phyloP scores from a whole-genome alignment of 2,888 invertebrate species.

The Keiferia lycopersicella region DNA sequence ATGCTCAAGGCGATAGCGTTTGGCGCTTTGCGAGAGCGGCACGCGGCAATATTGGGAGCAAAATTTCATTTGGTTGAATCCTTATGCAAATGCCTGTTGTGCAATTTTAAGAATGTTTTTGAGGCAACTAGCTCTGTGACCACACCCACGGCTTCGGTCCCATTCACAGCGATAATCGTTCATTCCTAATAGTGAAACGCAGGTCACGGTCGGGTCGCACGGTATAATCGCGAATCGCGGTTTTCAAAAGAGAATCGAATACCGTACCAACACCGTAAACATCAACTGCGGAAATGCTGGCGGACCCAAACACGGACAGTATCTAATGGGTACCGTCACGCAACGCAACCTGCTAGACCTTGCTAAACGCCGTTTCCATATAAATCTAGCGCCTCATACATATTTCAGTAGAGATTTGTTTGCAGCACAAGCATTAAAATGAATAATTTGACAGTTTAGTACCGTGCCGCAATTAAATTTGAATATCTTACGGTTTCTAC shows the following conservation, averaged over 20 bases:
- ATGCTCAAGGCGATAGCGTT: constrained; percentile 37
- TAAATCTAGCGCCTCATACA: constrained; percentile 24
- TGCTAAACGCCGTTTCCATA: constrained; percentile 33
- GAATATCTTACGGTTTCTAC: constrained; percentile 16
- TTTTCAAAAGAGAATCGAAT: no score
- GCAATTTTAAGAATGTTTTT: no score
- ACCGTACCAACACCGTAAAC: background rate
- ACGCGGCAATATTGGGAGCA: no score
- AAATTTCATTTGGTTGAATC: no score
- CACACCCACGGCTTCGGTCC: no score
- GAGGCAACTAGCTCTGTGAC: no score
- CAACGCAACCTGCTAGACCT: constrained; percentile 40
- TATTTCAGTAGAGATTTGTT: constrained; percentile 24
- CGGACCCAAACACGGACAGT: constrained; percentile 49
- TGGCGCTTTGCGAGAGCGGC: background rate
- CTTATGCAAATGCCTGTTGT: no score
- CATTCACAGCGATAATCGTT: no score
- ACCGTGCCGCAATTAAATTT: constrained; percentile 19
- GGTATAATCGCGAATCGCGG: no score
- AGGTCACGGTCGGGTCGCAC: no score
- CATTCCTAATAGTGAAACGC: no score
- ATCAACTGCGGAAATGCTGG: constrained; percentile 49
- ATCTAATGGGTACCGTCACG: constrained; percentile 55
- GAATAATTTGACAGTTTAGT: constrained; percentile 22
- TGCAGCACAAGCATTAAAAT: constrained; percentile 20